Conservation (phyloP, 2,113 vertebrate species). For the Mugil cephalus region DNA sequence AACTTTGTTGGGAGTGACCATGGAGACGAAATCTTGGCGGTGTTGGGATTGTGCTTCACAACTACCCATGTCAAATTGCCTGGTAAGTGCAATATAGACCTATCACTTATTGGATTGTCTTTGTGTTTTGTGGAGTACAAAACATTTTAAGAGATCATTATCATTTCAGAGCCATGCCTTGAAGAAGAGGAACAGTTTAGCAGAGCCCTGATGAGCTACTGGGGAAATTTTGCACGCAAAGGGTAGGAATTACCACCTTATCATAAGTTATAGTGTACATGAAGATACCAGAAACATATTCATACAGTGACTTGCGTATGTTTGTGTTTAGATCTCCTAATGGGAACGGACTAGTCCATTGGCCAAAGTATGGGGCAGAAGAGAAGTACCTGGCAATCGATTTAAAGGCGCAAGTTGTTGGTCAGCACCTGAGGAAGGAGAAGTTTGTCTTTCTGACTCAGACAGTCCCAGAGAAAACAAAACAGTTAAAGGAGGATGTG, state of each 20-base stretch:
- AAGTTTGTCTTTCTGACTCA: conserved; percentile 74
- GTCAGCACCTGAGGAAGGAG: conserved; percentile 70
- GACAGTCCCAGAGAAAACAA: conserved; percentile 70
- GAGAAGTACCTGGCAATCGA: conserved; percentile 72
- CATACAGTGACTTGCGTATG: background rate
- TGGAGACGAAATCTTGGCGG: conserved; percentile 84
- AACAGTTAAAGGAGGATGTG: conserved; percentile 26
- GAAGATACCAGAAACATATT: background rate
- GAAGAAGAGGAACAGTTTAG: conserved; percentile 76
- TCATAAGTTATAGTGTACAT: background rate
- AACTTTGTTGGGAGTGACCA: conserved; percentile 90
- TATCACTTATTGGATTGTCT: background rate
- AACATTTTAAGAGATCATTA: background rate
- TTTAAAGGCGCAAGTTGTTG: conserved; percentile 59
- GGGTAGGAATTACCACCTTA: conserved; percentile 69
- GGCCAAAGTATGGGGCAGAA: conserved; percentile 78
- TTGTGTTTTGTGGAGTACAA: background rate
- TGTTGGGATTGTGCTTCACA: conserved; percentile 88
- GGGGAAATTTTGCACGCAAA: conserved; percentile 84
- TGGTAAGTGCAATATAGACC: conserved; percentile 48
- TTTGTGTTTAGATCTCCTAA: conserved; percentile 76
- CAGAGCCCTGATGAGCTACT: conserved; percentile 83
- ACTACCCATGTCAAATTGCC: conserved; percentile 57
- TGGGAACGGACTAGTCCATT: conserved; percentile 71
- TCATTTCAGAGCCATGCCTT: conserved; percentile 65